phyloP scores from a whole-genome alignment of 2,113 vertebrate species.

The Crocuta crocuta region DNA sequence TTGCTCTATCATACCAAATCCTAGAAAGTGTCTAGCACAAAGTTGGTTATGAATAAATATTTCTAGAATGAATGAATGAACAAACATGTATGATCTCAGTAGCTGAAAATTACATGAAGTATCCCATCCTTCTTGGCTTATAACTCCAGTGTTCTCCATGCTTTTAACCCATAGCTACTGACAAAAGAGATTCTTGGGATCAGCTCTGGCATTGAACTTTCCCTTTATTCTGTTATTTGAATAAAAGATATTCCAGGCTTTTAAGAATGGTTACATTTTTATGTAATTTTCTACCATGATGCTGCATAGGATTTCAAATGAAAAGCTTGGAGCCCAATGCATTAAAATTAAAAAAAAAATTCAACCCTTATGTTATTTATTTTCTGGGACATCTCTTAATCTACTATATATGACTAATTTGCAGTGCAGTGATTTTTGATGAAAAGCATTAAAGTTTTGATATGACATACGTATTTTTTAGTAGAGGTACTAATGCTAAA shows the following conservation, averaged over 20 bases:
- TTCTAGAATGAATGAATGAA: slow-evolving; percentile 29
- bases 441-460: neutral
- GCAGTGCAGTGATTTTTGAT: neutral
- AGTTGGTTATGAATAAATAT: slow-evolving; percentile 31
- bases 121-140: neutral
- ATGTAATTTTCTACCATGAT: slow-evolving; percentile 46
- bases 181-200: slow-evolving; percentile 19
- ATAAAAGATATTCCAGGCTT: slow-evolving; percentile 45
- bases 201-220: neutral
- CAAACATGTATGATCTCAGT: neutral
- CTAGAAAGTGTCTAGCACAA: slow-evolving; percentile 37
- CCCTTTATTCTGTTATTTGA: neutral
- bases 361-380: neutral
- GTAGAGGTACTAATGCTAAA: neutral
- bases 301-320: neutral
- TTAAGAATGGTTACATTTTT: slow-evolving; percentile 44
- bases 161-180: neutral
- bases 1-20: neutral
- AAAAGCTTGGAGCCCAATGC: neutral
- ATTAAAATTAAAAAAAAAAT: neutral
- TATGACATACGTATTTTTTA: neutral
- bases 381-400: neutral
- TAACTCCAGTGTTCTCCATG: neutral
- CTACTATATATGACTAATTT: neutral
- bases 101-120: slow-evolving; percentile 2